These are phyloP conservation scores for Ennomos fuscantarius DNA, from an alignment of 2,888 invertebrate species.

Conservation along the genomic window DNA sequence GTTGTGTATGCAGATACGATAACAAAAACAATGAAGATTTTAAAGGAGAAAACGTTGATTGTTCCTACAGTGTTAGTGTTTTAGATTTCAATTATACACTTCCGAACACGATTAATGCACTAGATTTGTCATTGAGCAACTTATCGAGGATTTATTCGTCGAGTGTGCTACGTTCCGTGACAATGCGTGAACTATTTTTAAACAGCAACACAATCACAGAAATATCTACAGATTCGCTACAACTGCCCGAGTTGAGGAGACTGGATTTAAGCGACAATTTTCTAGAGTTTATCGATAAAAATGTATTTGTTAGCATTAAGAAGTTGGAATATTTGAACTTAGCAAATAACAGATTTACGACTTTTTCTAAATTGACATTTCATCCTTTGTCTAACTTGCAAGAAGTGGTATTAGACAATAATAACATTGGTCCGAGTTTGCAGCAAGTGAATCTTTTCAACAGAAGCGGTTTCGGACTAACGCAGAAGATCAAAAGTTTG, in stretches of 20 bases:
- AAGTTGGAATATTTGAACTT: constrained; percentile 73
- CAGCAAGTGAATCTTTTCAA: constrained; percentile 65
- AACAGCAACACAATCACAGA: constrained; percentile 62
- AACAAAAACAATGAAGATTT: constrained; percentile 53
- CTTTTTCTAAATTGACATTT: constrained; percentile 67
- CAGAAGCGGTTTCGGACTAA: constrained; percentile 67
- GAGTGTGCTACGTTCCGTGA: constrained; percentile 53
- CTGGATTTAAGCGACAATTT: constrained; percentile 74
- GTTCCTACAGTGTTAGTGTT: constrained; percentile 53
- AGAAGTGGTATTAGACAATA: constrained; percentile 74
- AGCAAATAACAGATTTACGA: constrained; percentile 71
- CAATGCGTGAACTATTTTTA: constrained; percentile 58
- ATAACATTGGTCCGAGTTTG: constrained; percentile 67
- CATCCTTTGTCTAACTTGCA: constrained; percentile 67
- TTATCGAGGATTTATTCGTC: constrained; percentile 53
- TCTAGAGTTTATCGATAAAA: constrained; percentile 64
- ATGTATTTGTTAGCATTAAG: constrained; percentile 65
- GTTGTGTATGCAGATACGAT: constrained; percentile 56
- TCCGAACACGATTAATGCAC: constrained; percentile 55
- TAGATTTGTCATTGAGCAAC: constrained; percentile 70
- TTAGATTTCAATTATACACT: constrained; percentile 51
- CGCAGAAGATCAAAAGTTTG: constrained; percentile 61
- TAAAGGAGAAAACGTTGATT: constrained; percentile 61
- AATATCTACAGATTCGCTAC: constrained; percentile 58
- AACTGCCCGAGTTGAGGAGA: constrained; percentile 61